phyloP scores from a whole-genome alignment of 2,888 invertebrate genomes.

The Hyposoter didymator region DNA sequence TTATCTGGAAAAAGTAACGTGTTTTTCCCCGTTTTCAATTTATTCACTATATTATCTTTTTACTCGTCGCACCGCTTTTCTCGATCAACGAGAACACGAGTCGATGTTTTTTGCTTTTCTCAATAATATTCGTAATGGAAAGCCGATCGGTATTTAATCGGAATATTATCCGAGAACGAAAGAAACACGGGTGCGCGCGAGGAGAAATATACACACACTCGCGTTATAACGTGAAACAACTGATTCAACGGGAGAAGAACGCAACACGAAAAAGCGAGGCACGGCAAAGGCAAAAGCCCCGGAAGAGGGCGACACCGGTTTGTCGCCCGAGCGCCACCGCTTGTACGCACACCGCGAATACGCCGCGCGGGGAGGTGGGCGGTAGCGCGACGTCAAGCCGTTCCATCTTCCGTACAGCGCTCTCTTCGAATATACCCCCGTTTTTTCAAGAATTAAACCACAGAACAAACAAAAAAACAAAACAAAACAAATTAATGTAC shows the following conservation, averaged over 20 bases:
- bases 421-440: constrained; percentile 64
- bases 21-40: constrained; percentile 7
- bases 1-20: constrained; percentile 37
- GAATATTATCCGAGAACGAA: constrained; percentile 25
- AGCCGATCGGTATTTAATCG: constrained; percentile 5
- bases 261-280: constrained; percentile 61
- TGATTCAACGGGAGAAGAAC: constrained; percentile 79
- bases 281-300: constrained; percentile 71
- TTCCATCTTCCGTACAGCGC: constrained; percentile 71
- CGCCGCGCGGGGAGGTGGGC: constrained; percentile 24
- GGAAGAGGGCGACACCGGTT: constrained; percentile 77
- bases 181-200: constrained; percentile 66
- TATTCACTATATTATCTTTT: not conserved
- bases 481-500: not conserved
- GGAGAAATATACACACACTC: constrained; percentile 76
- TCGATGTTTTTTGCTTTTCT: constrained; percentile 26
- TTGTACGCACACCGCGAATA: constrained; percentile 35
- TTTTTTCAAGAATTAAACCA: not conserved
- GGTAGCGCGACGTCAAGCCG: constrained; percentile 52
- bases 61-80: constrained; percentile 14
- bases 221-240: constrained; percentile 81
- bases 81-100: constrained; percentile 38
- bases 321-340: constrained; percentile 76
- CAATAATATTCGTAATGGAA: not conserved
- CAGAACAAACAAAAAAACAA: not conserved